These are phyloP conservation scores for Drosophila lacicola DNA, from an alignment of 2,888 invertebrate genomes.

Conservation along the genomic window DNA sequence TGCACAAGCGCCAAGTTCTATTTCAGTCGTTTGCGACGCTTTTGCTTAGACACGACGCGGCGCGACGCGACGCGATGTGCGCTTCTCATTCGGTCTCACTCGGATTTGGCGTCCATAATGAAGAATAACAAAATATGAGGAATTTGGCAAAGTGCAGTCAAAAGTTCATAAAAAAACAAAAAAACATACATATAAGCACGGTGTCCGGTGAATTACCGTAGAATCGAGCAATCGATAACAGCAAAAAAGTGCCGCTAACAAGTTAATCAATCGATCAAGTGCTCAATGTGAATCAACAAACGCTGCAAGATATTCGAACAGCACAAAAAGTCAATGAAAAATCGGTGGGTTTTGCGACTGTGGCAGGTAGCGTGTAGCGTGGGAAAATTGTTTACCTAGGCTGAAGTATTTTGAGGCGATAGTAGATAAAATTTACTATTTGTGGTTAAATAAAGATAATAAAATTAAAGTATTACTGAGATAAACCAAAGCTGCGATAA, in stretches of 20 bases:
- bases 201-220: constrained; percentile 5
- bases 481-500: constrained; percentile 34
- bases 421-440: constrained; percentile 18
- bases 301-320: constrained; percentile 13
- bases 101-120: constrained; percentile 6
- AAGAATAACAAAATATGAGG: constrained; percentile 52
- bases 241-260: constrained; percentile 26
- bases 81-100: constrained; percentile 18
- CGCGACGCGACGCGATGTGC: constrained; percentile 34
- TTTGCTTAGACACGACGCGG: constrained; percentile 48
- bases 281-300: constrained; percentile 34
- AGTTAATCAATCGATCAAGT: constrained; percentile 36
- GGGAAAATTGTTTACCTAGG: constrained; percentile 68
- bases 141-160: constrained; percentile 41
- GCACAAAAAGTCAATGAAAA: constrained; percentile 62
- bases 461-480: constrained; percentile 17
- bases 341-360: constrained; percentile 34
- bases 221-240: constrained; percentile 24
- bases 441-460: constrained; percentile 34
- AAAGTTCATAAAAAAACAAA: constrained; percentile 42
- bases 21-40: constrained; percentile 72
- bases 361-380: constrained; percentile 59
- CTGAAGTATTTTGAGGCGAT: constrained; percentile 12
- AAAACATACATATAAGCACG: neutral
- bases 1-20: constrained; percentile 49